A percentile compares a stretch with the other conserved stretches of the same genome.
Evolutionary conservation across 2,888 invertebrate genomes (phyloP).

Genomic region (Tuberolachnus salignus): DNA sequence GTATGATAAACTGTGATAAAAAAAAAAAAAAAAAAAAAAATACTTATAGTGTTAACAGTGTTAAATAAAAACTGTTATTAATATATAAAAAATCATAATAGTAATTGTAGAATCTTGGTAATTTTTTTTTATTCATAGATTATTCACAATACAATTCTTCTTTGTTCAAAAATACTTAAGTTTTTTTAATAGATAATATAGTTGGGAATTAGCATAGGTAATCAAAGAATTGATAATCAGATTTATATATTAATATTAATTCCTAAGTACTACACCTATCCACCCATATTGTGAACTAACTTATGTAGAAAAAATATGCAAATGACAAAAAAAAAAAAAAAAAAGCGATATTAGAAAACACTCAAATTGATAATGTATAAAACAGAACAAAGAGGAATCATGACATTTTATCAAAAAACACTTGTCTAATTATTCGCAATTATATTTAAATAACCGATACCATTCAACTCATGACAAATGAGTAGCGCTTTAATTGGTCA

Average conservation of each 20-base stretch:
- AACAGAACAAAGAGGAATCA: too few species aligned
- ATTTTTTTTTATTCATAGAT: background rate
- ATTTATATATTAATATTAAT: conserved; percentile 14
- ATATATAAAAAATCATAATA: background rate
- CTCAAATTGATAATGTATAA: conserved; percentile 18
- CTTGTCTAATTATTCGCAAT: too few species aligned
- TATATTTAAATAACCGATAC: too few species aligned
- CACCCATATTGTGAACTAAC: background rate
- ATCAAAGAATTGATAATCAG: conserved; percentile 5
- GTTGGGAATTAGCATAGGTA: too few species aligned
- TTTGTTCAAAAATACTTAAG: conserved; percentile 24
- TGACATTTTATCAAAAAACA: too few species aligned
- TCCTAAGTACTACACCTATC: background rate
- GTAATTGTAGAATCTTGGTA: background rate
- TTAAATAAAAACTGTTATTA: background rate
- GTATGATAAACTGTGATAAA: too few species aligned
- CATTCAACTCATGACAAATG: background rate
- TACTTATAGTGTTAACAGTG: background rate
- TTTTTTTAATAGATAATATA: conserved; percentile 30
- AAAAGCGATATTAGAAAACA: conserved; percentile 13
- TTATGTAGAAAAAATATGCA: background rate
- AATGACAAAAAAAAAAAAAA: background rate
- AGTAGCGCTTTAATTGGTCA: background rate
- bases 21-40: background rate
- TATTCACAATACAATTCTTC: too few species aligned